Percentiles rank a stretch among this genome's conserved stretches.
Conservation (phyloP, 35 echinoderm and acorn worm genomes). For the Patiria miniata region DNA sequence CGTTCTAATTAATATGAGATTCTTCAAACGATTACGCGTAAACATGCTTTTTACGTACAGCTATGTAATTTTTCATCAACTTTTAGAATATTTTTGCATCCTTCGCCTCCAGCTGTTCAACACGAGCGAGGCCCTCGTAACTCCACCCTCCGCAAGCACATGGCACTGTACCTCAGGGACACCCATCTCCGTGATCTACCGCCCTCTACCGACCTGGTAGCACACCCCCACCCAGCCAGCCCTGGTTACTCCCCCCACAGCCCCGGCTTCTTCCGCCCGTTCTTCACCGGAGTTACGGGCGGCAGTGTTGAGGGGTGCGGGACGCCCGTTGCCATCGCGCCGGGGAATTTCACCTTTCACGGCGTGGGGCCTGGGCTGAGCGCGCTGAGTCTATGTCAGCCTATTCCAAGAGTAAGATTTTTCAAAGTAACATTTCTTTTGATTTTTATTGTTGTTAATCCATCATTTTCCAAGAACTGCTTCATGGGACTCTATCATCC, state of each 20-base stretch:
- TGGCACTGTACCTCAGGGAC: constrained; percentile 96
- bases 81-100: not conserved
- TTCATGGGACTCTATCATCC: too few relatives aligned
- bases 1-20: too few relatives aligned
- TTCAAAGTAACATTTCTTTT: too few relatives aligned
- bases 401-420: constrained; percentile 65
- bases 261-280: constrained; percentile 53
- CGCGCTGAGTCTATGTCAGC: constrained; percentile 52
- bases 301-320: not conserved
- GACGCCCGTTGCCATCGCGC: constrained; percentile 21
- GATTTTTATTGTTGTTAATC: too few relatives aligned
- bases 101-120: constrained; percentile 84
- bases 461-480: too few relatives aligned
- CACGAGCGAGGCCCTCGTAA: constrained; percentile 96
- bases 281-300: constrained; percentile 51
- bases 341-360: constrained; percentile 31
- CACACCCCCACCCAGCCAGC: constrained; percentile 48
- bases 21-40: not conserved
- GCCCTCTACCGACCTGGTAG: constrained; percentile 51
- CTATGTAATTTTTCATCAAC: not conserved
- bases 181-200: constrained; percentile 42
- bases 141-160: constrained; percentile 96
- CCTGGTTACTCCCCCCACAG: constrained; percentile 53
- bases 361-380: not conserved
- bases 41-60: not conserved